Evolutionary conservation across 2,113 vertebrate genomes (phyloP), one percentile per base, ranked within the genome.

Genomic region (Astatoreochromis straeleni): DNA sequence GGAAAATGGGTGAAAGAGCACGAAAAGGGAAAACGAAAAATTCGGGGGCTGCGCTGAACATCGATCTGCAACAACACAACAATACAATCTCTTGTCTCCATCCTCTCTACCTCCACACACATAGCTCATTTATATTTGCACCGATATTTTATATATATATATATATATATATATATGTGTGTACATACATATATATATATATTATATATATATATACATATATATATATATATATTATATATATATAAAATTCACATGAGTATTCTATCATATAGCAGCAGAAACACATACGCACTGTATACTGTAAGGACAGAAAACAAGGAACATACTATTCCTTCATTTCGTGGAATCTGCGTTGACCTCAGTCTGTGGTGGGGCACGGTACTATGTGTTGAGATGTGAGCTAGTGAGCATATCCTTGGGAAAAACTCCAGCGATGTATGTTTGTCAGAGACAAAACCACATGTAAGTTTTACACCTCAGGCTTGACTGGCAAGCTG

Each of bases 401-500:
- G 91, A 94, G 93, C 91, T 90, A 87, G 92, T 93, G 93, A 94
- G 89, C 85, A 89, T 85, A 89, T 86, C 89, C 91, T 84, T 86
- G 31, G 83, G 86, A 55, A 85, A 80, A 88, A 91, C 91, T 91
- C 87, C 85, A 90, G 93, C 73, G 75, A 35, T 89, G 90, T 82
- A 78, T 86, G 85, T 90, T 89, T 88, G 90, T 93, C 87, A 83
- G 87, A 90, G 93, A 91, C 86, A 88, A 89, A 90, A 87, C 87
- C 89, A 89, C 86, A 86, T 80, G 57, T 38, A 89, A 86, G 86
- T 89, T 92, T 87, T 70, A 88, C 82, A 91, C 87, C 90, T 93
- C 91, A 88, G 90, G 94, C 90, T 93, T 93, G 95, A 92, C 87
- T 88, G 94, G 92, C 95, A 94, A 95, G 92, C 93, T 92, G 92